Evolutionary conservation across 2,113 vertebrate species (phyloP).

Genomic region (Zootoca vivipara): DNA sequence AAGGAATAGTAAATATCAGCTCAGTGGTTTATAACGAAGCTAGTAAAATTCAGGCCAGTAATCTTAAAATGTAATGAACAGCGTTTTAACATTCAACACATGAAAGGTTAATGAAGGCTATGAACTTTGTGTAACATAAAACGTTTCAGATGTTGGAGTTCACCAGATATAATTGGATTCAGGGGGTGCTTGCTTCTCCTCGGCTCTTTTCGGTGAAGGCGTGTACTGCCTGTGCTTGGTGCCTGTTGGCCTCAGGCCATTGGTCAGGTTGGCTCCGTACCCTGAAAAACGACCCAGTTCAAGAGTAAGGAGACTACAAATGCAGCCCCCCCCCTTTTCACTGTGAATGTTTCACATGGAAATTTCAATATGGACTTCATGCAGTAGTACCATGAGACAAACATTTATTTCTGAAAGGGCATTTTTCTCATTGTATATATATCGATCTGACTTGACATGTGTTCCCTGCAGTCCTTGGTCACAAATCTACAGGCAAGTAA

Average conservation of each 20-base stretch:
- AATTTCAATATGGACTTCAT: not conserved
- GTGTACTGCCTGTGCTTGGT: conserved; percentile 77
- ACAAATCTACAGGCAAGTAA: too few relatives aligned
- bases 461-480: not conserved
- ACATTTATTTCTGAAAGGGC: not conserved
- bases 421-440: not conserved
- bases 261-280: conserved; percentile 76
- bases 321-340: conserved; percentile 22
- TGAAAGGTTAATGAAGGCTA: conserved; percentile 80
- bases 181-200: conserved; percentile 76
- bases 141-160: conserved; percentile 76
- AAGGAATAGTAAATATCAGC: conserved; percentile 77
- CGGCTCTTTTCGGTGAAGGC: conserved; percentile 74
- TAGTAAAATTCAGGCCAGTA: conserved; percentile 77
- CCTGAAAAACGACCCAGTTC: conserved; percentile 79
- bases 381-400: not conserved
- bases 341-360: conserved; percentile 59
- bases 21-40: conserved; percentile 79
- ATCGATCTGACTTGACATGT: not conserved
- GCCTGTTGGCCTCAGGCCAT: conserved; percentile 76
- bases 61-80: conserved; percentile 76
- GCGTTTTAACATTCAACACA: conserved; percentile 74
- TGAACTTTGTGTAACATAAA: conserved; percentile 75
- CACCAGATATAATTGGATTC: conserved; percentile 93
- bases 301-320: conserved; percentile 66